These are phyloP conservation scores for Sarcophaga caerulescens DNA, from an alignment of 2,888 invertebrate genomes.

Conservation along the genomic window DNA sequence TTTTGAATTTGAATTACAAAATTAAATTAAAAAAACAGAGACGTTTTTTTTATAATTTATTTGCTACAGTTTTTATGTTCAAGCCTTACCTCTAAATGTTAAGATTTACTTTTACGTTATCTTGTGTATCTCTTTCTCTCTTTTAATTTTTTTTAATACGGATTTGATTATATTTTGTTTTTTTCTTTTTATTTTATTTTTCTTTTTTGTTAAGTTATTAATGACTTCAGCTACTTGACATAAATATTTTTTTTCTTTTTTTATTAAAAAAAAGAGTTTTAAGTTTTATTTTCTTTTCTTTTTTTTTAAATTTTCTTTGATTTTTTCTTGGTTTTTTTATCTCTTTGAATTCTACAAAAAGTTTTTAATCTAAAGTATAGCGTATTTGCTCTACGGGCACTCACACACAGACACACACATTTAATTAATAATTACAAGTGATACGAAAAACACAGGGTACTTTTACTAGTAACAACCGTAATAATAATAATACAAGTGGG, in stretches of 20 bases:
- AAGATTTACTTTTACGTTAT: constrained; percentile 59
- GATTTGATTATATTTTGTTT: constrained; percentile 25
- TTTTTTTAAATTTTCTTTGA: constrained; percentile 43
- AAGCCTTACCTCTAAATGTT: constrained; percentile 72
- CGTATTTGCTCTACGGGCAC: constrained; percentile 50
- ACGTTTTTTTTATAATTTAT: constrained; percentile 44
- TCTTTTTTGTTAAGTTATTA: background rate
- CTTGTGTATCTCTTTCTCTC: background rate
- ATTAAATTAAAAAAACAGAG: constrained; percentile 46
- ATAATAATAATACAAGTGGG: constrained; percentile 30
- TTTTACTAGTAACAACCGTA: constrained; percentile 16
- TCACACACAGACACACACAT: constrained; percentile 54
- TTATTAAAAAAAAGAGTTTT: background rate
- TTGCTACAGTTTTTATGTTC: constrained; percentile 69
- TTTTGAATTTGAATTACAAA: constrained; percentile 42
- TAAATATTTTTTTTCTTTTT: background rate
- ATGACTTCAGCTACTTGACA: constrained; percentile 8
- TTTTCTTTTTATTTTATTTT: too few species aligned
- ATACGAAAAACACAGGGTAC: constrained; percentile 39
- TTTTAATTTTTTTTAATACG: constrained; percentile 3
- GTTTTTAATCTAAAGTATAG: background rate
- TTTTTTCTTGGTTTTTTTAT: constrained; percentile 23
- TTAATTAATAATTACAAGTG: constrained; percentile 33
- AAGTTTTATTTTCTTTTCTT: constrained; percentile 42
- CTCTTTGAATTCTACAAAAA: constrained; percentile 2